Conservation (phyloP, 1,140 invertebrate species). For the Drosophila trapezifrons region DNA sequence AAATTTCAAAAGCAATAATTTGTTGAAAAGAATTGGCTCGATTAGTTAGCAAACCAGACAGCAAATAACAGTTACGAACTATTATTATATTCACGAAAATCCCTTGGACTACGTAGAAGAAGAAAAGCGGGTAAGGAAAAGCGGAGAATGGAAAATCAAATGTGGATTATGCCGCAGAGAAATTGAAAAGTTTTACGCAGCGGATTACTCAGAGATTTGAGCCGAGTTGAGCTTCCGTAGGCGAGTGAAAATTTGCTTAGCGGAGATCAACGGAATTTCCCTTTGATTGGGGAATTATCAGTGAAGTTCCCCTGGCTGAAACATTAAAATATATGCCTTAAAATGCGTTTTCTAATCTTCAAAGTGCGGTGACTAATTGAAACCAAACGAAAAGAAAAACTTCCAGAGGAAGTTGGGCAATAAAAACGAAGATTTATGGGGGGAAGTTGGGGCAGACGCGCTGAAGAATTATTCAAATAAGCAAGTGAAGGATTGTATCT, state of each 20-base stretch:
- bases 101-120: constrained; percentile 24
- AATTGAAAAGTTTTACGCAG: constrained; percentile 45
- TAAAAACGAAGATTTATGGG: constrained; percentile 38
- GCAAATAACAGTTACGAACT: constrained; percentile 21
- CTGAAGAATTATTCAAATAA: constrained; percentile 38
- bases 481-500: constrained; percentile 46
- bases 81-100: constrained; percentile 10
- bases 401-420: constrained; percentile 21
- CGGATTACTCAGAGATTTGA: constrained; percentile 33
- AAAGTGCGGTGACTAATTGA: constrained; percentile 50
- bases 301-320: neutral
- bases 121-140: constrained; percentile 41
- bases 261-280: constrained; percentile 39
- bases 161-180: constrained; percentile 24
- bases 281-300: constrained; percentile 32
- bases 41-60: constrained; percentile 24
- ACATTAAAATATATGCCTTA: constrained; percentile 8
- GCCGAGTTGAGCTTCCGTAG: constrained; percentile 39
- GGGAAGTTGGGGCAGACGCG: constrained; percentile 26
- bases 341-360: constrained; percentile 38
- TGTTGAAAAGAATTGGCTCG: constrained; percentile 27
- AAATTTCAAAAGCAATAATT: constrained; percentile 8
- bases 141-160: constrained; percentile 23
- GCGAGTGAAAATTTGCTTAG: constrained; percentile 36
- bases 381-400: constrained; percentile 10